A percentile compares a stretch with the other conserved stretches of the same genome.
These are phyloP conservation scores for Callyntrura guangdongensis DNA, from an alignment of 2,888 invertebrate genomes.

Conservation along the genomic window DNA sequence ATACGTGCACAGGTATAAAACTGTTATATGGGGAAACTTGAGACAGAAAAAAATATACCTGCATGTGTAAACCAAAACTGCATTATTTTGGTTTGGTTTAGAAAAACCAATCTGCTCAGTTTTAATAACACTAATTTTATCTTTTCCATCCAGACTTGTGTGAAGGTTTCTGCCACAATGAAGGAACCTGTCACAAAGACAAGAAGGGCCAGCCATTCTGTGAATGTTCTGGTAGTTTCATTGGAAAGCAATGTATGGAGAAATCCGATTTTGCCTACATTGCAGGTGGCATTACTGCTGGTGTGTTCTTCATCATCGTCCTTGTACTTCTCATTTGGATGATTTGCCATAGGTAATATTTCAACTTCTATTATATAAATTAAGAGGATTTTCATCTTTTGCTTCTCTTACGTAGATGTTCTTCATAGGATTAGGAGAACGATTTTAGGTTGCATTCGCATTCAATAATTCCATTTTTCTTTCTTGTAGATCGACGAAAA, in stretches of 20 bases:
- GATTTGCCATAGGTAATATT: conserved; percentile 94
- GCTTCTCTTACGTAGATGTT: not conserved
- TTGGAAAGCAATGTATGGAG: conserved; percentile 98
- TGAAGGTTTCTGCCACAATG: conserved; percentile 94
- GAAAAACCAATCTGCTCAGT: not conserved
- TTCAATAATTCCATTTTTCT: not conserved
- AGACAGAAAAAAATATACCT: not conserved
- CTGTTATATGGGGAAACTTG: not conserved
- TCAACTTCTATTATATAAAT: not conserved
- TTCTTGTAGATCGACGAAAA: conserved; percentile 90
- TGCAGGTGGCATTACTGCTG: conserved; percentile 96
- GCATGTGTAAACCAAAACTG: not conserved
- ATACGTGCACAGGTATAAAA: conserved; percentile 89
- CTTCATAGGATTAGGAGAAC: not conserved
- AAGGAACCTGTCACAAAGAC: conserved; percentile 95
- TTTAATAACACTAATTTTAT: conserved; percentile 60
- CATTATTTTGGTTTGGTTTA: too few relatives aligned
- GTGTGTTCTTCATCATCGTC: conserved; percentile 97
- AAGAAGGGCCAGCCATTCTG: conserved; percentile 93
- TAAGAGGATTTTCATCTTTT: not conserved
- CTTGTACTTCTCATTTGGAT: conserved; percentile 98
- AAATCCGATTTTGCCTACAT: conserved; percentile 99
- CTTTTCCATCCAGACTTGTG: conserved; percentile 90
- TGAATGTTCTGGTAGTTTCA: conserved; percentile 96
- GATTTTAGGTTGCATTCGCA: too few relatives aligned